These are phyloP conservation scores for Zingel zingel DNA, from an alignment of 2,113 vertebrate species.

Conservation along the genomic window DNA sequence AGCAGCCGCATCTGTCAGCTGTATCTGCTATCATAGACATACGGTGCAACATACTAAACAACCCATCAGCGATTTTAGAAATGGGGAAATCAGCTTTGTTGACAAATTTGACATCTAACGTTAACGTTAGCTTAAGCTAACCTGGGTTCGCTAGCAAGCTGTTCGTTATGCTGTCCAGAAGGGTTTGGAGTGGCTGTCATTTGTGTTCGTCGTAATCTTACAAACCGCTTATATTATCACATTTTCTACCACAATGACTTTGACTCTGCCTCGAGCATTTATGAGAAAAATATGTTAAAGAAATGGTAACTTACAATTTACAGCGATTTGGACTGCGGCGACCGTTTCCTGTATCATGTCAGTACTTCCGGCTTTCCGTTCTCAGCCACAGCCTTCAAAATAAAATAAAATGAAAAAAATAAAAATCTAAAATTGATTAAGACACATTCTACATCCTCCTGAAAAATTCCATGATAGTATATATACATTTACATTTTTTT, in stretches of 20 bases:
- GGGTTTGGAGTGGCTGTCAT: neutral
- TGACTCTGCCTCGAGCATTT: accelerated
- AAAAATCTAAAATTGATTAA: no score
- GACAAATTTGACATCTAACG: constrained; percentile 45
- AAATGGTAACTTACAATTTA: constrained; percentile 63
- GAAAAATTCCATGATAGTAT: neutral
- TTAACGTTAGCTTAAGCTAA: constrained; percentile 41
- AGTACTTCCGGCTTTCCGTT: constrained; percentile 49
- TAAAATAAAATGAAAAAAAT: constrained; percentile 25
- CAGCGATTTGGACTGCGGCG: neutral
- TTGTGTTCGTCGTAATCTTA: neutral
- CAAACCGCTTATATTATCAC: neutral
- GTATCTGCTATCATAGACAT: neutral
- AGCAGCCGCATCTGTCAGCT: neutral
- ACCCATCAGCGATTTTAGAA: neutral
- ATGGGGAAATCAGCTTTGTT: constrained; percentile 17
- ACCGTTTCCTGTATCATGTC: constrained; percentile 45
- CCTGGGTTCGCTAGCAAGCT: constrained; percentile 13
- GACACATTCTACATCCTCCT: neutral
- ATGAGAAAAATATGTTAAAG: neutral
- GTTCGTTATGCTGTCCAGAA: neutral
- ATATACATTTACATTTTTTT: neutral
- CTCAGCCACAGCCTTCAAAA: constrained; percentile 45
- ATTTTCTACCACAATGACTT: accelerated
- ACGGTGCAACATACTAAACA: accelerated